These are phyloP conservation scores for Platyrinchus mystaceus DNA, from an alignment of 2,797 vertebrate genomes.

Conservation along the genomic window DNA sequence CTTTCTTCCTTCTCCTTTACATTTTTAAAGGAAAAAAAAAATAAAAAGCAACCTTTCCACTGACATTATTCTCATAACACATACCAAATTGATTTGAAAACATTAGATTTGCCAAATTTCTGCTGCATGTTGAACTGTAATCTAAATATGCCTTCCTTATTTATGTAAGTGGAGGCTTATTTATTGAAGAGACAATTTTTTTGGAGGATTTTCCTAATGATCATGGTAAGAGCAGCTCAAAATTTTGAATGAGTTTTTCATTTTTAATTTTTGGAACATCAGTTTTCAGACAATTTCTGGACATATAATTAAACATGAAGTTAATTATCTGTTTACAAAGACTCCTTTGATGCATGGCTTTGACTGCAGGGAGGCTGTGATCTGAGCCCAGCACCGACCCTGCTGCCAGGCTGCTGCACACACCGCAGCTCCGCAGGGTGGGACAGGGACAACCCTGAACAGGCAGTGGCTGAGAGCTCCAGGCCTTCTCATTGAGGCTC, in stretches of 20 bases:
- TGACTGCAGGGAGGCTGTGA: not conserved
- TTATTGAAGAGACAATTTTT: not conserved
- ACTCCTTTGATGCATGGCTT: not conserved
- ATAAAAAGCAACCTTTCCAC: not conserved
- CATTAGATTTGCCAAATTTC: conserved; percentile 26
- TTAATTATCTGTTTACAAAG: conserved; percentile 10
- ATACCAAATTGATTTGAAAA: conserved; percentile 49
- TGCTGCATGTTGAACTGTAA: not conserved
- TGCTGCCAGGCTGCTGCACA: not conserved
- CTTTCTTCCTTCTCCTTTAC: not conserved
- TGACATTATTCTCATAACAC: conserved; percentile 28
- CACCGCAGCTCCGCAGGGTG: rapidly evolving
- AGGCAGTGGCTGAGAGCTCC: rapidly evolving
- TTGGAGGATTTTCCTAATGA: not conserved
- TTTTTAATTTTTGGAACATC: not conserved
- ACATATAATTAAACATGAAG: not conserved
- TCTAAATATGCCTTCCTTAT: conserved; percentile 21
- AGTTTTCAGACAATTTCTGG: not conserved
- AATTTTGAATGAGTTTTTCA: not conserved
- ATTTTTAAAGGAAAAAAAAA: conserved; percentile 7
- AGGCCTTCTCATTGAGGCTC: not conserved
- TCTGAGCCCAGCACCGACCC: not conserved
- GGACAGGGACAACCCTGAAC: rapidly evolving
- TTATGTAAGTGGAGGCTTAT: not conserved
- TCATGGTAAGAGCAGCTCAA: not conserved